Evolutionary conservation across 1,140 invertebrate species (phyloP), one percentile per base, ranked within the genome.

Genomic region (Panagrolaimus sp.): DNA sequence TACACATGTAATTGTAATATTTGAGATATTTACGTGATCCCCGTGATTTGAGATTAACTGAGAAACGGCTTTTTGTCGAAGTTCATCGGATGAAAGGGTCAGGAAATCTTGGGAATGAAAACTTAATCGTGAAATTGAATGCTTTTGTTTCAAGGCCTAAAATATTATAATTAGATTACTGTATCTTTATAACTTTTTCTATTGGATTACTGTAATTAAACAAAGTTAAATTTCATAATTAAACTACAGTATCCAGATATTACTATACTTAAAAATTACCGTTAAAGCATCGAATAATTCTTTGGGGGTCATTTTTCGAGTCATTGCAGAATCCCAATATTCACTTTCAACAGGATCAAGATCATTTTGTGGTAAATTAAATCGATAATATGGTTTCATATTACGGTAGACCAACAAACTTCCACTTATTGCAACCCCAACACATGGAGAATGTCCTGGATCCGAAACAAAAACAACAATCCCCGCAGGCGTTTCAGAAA

Each of bases 361-460:
- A 38, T 90, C 32, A 38, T 38, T 2, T 38, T 38, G 80, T 67
- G 94, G 94, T 69, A 97, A 84, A 48, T 89, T 90, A 80, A 93
- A 97, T 84, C 96, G 95, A 81, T 93, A 97, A 82, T 93, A 94
- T 0, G 94, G 90, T 72, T 92, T 90, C 83, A 94, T 88, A 80
- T 96, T 95, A 80, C 94, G 91, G 84, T 94, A 97, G 24, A 97
- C 89, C 75, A 91, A 90, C 26, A 97, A 88, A 77, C 90, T 91
- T 10, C 90, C 89, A 43, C 91, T 90, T 76, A 91, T 92, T 7
- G 91, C 91, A 0, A 97, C 91, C 10, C 90, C 94, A 76, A 97
- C 86, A 10, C 91, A 90, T 86, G 85, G 83, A 71, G 86, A 72
- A 43, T 24, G 45, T 48, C 67, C 24, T n/a, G 21, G 43, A 48